Evolutionary conservation across 2,113 vertebrate genomes (phyloP).

Genomic region (Microtus pennsylvanicus): DNA sequence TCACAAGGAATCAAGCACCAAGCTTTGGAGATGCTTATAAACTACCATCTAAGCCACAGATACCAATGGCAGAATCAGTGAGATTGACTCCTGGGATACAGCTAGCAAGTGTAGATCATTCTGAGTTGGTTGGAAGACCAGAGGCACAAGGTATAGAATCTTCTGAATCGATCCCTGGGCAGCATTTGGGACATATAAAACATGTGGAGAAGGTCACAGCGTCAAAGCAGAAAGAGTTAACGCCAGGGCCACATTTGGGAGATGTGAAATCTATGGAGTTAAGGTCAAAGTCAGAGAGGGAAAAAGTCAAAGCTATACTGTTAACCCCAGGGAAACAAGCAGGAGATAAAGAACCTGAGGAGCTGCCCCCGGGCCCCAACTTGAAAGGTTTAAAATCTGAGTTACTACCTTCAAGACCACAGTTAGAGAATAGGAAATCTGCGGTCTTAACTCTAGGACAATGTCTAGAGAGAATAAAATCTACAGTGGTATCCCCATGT

Average conservation of each 20-base stretch:
- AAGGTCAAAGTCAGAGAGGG: too few species aligned
- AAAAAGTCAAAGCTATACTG: too few species aligned
- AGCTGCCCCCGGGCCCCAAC: too few species aligned
- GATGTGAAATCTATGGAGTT: too few species aligned
- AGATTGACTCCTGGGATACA: neutral
- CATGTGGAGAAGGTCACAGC: too few species aligned
- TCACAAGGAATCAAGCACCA: neutral
- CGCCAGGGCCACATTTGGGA: too few species aligned
- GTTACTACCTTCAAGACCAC: neutral
- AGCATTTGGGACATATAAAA: conserved; percentile 16
- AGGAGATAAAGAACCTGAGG: too few species aligned
- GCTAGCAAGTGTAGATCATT: conserved; percentile 20
- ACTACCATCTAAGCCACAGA: conserved; percentile 36
- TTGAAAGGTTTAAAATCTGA: conserved; percentile 37
- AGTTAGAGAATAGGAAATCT: conserved; percentile 28
- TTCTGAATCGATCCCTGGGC: conserved; percentile 48
- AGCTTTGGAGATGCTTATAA: neutral
- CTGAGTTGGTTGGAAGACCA: neutral
- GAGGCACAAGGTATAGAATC: neutral
- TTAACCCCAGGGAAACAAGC: too few species aligned
- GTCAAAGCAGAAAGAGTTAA: too few species aligned
- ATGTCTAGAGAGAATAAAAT: too few species aligned
- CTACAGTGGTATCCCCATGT: too few species aligned
- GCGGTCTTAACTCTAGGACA: too few species aligned
- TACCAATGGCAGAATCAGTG: neutral